Percentiles rank a stretch among this genome's conserved stretches.
Conservation (phyloP, 2,113 vertebrate genomes). For the Neodontobutis hainanensis region DNA sequence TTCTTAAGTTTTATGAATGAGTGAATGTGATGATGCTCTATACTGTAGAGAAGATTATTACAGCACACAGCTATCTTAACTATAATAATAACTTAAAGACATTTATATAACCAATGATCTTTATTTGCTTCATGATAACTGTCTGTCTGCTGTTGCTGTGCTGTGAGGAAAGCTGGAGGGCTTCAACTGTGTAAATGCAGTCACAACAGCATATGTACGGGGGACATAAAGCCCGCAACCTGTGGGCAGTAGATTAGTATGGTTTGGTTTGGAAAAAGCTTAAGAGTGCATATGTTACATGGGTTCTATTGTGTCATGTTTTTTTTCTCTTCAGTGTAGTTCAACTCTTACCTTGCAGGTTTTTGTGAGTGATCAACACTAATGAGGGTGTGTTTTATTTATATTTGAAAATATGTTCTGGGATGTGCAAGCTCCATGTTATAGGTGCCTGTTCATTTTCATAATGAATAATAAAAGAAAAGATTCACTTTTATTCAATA, state of each 20-base stretch:
- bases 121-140: conserved; percentile 37
- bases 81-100: conserved; percentile 62
- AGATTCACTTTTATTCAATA: conserved; percentile 74
- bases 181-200: conserved; percentile 54
- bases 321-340: conserved; percentile 49
- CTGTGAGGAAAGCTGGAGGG: conserved; percentile 19
- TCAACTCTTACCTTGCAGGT: conserved; percentile 71
- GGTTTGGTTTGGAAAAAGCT: conserved; percentile 32
- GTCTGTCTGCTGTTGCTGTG: conserved; percentile 40
- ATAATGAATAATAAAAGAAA: conserved; percentile 80
- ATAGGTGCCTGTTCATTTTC: conserved; percentile 82
- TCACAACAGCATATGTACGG: conserved; percentile 40
- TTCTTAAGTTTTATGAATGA: conserved; percentile 53
- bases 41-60: conserved; percentile 63
- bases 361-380: conserved; percentile 72
- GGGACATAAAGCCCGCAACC: conserved; percentile 31
- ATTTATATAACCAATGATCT: conserved; percentile 62
- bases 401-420: conserved; percentile 72
- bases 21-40: conserved; percentile 72
- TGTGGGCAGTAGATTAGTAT: conserved; percentile 41
- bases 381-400: conserved; percentile 74
- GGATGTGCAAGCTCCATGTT: conserved; percentile 80
- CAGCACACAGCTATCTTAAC: conserved; percentile 59
- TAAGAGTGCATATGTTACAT: conserved; percentile 46
- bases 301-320: conserved; percentile 43